Evolutionary conservation across 2,888 invertebrate genomes (phyloP).

Genomic region (Acrobasis repandana): DNA sequence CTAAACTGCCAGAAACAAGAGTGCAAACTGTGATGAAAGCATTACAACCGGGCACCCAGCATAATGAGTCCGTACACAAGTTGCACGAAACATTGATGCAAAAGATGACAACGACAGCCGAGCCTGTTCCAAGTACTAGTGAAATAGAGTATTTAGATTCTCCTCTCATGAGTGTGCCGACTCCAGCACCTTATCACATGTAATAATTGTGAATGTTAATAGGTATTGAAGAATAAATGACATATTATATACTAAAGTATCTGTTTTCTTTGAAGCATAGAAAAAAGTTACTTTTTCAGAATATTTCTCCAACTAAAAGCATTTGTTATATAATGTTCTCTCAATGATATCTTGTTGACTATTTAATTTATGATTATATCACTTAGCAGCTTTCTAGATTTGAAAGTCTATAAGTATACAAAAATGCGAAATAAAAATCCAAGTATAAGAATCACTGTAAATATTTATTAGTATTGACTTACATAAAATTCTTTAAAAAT

Average conservation of each 20-base stretch:
- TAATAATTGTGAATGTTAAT: conserved; percentile 34
- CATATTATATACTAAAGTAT: conserved; percentile 31
- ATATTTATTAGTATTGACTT: conserved; percentile 74
- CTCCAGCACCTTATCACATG: conserved; percentile 88
- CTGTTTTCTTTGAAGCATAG: conserved; percentile 17
- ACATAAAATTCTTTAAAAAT: conserved; percentile 55
- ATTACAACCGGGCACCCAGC: conserved; percentile 89
- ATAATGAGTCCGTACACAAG: conserved; percentile 92
- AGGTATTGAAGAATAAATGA: conserved; percentile 36
- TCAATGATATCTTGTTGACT: too few species aligned
- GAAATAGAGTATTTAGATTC: conserved; percentile 91
- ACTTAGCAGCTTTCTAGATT: too few species aligned
- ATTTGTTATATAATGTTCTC: too few species aligned
- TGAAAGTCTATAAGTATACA: too few species aligned
- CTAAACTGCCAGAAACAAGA: conserved; percentile 90
- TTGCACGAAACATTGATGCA: conserved; percentile 90
- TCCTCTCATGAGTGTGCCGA: conserved; percentile 92
- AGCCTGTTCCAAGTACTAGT: conserved; percentile 84
- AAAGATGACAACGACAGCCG: conserved; percentile 88
- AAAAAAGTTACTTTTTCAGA: too few species aligned
- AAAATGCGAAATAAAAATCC: conserved; percentile 34
- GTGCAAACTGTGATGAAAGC: conserved; percentile 92
- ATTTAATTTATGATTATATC: too few species aligned
- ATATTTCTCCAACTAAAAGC: too few species aligned
- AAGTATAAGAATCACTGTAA: conserved; percentile 54